These are phyloP conservation scores for Chrosomus eos DNA, from an alignment of 2,797 vertebrate species.

Conservation along the genomic window DNA sequence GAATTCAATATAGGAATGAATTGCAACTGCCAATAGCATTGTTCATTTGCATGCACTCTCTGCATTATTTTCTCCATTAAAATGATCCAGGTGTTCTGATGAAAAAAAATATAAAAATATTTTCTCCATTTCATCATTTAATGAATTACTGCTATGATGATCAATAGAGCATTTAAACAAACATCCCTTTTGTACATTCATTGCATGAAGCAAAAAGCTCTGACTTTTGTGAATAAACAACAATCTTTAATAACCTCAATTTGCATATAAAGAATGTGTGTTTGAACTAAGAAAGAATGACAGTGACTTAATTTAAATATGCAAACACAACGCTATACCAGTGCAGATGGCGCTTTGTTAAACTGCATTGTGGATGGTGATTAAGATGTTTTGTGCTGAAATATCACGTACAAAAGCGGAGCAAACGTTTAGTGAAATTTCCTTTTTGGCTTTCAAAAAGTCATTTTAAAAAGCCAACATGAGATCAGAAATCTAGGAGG, in stretches of 20 bases:
- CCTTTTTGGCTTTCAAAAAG: background rate
- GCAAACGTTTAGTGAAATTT: background rate
- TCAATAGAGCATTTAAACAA: conserved; percentile 1
- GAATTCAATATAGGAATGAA: background rate
- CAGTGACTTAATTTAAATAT: conserved; percentile 26
- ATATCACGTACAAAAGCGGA: background rate
- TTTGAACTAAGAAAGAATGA: conserved; percentile 18
- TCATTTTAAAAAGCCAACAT: conserved; percentile 4
- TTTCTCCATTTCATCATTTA: background rate
- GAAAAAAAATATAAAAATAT: background rate
- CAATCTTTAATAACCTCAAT: conserved; percentile 16
- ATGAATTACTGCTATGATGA: conserved; percentile 13
- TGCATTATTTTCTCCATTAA: conserved; percentile 3
- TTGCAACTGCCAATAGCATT: background rate
- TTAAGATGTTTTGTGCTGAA: conserved; percentile 13
- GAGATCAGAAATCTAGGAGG: conserved; percentile 1
- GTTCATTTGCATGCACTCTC: background rate
- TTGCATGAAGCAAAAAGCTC: background rate
- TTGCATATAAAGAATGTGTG: conserved; percentile 33
- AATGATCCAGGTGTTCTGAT: background rate
- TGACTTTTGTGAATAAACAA: conserved; percentile 1
- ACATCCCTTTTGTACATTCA: background rate
- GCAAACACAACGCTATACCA: conserved; percentile 3
- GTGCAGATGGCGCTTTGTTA: conserved; percentile 24
- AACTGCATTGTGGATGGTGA: conserved; percentile 11